Evolutionary conservation across 2,888 invertebrate species (phyloP), one percentile per base, ranked within the genome.

Genomic region (Cremastinae sp.): DNA sequence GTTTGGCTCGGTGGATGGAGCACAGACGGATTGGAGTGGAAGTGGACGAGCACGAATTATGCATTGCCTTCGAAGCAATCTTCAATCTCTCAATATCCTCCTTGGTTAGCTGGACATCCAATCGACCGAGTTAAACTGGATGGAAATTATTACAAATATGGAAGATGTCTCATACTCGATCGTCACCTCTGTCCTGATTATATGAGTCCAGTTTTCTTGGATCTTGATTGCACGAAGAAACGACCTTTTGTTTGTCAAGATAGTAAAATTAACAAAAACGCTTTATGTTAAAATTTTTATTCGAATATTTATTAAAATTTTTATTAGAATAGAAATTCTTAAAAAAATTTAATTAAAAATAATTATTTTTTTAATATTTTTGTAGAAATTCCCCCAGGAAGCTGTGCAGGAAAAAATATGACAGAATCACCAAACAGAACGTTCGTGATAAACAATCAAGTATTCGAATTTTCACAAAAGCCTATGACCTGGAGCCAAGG

Each of bases 1-100:
- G 76, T 61, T 2, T 81, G 81, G 81, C 22, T 82, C 74, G 82
- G 77, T 16, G 79, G 78, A 20, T 75, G 78, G 76, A 81, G 81
- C 18, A 14, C n/a, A 0, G 72, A 79, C 47, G 81, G 81, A 43
- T 18, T 18, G 0, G 76, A 81, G 0, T 82, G 82, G 81, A 81
- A 55, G 4, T 82, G 82, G 82, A 59, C 78, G 1, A 56, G 80
- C 2, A 69, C 75, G 3, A 80, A 79, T 53, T 65, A 53, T 5
- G 22, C n/a, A 22, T 49, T 82, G 20, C 12, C 80, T 5, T 68
- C 74, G n/a, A 41, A 5, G 2, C 78, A 74, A 43, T 78, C 78
- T 8, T 55, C 47, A 10, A 7, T 35, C 9, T 64, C 73, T 5
- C 39, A 72, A 9, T 81, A 79, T 66, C 80, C 82, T 3, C 80